Evolutionary conservation across 1,140 invertebrate genomes (phyloP).

Genomic region (Drosophila setifemur): DNA sequence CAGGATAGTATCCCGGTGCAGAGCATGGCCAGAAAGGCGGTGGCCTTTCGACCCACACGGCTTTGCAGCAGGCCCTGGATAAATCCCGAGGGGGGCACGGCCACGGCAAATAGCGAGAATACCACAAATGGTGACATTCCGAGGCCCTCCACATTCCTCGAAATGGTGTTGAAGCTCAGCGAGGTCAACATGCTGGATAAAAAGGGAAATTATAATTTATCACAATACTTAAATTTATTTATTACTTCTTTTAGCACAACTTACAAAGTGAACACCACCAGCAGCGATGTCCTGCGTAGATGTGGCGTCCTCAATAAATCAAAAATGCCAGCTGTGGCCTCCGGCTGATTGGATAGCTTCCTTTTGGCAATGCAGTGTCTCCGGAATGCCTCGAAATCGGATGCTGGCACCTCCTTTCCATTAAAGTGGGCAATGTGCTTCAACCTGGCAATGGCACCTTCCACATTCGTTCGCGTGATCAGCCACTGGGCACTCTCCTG

Average conservation of each 20-base stretch:
- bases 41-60: conserved; percentile 60
- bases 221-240: neutral
- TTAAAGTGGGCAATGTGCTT: conserved; percentile 84
- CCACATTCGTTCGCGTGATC: conserved; percentile 84
- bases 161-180: conserved; percentile 61
- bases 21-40: conserved; percentile 52
- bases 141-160: conserved; percentile 61
- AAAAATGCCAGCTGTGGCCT: conserved; percentile 44
- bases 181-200: conserved; percentile 56
- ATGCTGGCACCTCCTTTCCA: conserved; percentile 76
- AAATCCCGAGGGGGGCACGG: conserved; percentile 55
- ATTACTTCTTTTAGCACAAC: neutral
- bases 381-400: conserved; percentile 82
- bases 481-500: conserved; percentile 86
- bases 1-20: conserved; percentile 67
- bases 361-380: conserved; percentile 46
- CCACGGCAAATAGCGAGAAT: conserved; percentile 65
- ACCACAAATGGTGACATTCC: conserved; percentile 67
- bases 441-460: conserved; percentile 84
- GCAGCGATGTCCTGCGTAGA: conserved; percentile 40
- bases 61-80: conserved; percentile 62
- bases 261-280: conserved; percentile 57
- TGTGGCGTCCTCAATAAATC: conserved; percentile 54
- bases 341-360: conserved; percentile 50
- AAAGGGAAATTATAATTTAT: neutral